Evolutionary conservation across 2,113 vertebrate genomes (phyloP).

Genomic region (Brachyhypopomus occidentalis): DNA sequence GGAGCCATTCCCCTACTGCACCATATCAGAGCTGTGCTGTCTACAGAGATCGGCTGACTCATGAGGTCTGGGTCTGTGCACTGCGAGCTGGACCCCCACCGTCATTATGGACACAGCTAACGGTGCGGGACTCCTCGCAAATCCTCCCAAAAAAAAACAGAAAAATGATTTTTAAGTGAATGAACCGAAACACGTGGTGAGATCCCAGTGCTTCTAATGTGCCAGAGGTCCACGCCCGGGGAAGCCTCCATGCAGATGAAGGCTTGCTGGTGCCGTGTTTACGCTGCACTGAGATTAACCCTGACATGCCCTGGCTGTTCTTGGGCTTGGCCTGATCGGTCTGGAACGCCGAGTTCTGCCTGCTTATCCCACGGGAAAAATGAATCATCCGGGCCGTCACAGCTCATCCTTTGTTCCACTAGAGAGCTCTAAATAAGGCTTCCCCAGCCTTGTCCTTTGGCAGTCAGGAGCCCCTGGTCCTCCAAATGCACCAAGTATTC

Average conservation of each 20-base stretch:
- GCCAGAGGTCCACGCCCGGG: too few relatives aligned
- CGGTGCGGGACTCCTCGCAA: neutral
- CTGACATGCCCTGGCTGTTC: conserved; percentile 29
- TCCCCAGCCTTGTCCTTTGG: conserved; percentile 17
- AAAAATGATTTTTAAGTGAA: neutral
- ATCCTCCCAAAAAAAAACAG: neutral
- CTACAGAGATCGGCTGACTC: conserved; percentile 1
- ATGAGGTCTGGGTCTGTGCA: conserved; percentile 4
- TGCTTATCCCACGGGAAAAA: conserved; percentile 13
- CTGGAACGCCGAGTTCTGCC: conserved; percentile 38
- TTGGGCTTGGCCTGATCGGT: conserved; percentile 16
- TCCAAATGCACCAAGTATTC: conserved; percentile 10
- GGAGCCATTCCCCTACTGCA: conserved; percentile 6
- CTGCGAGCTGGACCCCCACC: neutral
- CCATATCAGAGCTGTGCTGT: conserved; percentile 18
- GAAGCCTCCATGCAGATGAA: neutral
- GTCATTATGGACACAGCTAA: conserved; percentile 19
- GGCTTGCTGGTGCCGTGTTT: conserved; percentile 13
- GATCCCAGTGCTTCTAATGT: too few relatives aligned
- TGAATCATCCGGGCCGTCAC: conserved; percentile 42
- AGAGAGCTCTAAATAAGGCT: conserved; percentile 5
- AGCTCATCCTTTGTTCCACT: conserved; percentile 40
- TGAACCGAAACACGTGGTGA: neutral
- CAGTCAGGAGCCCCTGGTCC: neutral
- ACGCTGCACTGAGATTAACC: conserved; percentile 33